Base-by-base conservation (phyloP, 2,888 invertebrate genomes). In the Strigamia maritima region DNA sequence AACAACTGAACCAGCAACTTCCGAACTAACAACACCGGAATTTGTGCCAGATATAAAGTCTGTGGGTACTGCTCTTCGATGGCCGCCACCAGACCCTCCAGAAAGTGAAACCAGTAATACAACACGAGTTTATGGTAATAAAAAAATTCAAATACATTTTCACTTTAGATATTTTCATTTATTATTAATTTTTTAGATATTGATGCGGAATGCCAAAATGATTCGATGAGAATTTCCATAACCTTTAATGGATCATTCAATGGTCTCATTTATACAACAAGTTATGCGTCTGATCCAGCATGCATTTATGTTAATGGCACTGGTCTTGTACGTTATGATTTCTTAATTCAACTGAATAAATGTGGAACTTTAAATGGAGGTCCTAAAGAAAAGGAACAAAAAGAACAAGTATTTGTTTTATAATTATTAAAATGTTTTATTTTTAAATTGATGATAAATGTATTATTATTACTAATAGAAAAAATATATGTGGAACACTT, bases 401-500 rank as follows among this genome's bases (percentile, higher is more conserved):
- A n/a, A 2, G 24, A 38, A 19, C 38, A 49, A 10, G 35, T 35
- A 35, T 35, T 35, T 6, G 8, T 8, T 10, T 35, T 35, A 1
- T 35, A 8, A 8, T 35, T 6, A 3, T 1, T 4, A 35, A 31
- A 35, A 6, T 1, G 10, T 35, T 35, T 35, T 35, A 35, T 1
- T 8, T 35, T 35, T 35, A 8, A 35, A 10, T 35, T 35, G 35
- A 35, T 35, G n/a, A 6, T 10, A 35, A 35, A 35, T 1, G 0
- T 6, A 6, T 35, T n/a, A 6, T 35, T 35, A 35, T 77, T 77
- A 78, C 77, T 79, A 79, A 75, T 88, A 93, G 93, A 93, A 95
- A 90, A 95, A 95, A 86, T 91, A 95, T 83, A 96, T 96, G 96
- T 96, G 95, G 95, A 96, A 96, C 86, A 96, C 96, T 0, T 93